Conservation (phyloP, 2,888 invertebrate species). For the Augiades crinisus region DNA sequence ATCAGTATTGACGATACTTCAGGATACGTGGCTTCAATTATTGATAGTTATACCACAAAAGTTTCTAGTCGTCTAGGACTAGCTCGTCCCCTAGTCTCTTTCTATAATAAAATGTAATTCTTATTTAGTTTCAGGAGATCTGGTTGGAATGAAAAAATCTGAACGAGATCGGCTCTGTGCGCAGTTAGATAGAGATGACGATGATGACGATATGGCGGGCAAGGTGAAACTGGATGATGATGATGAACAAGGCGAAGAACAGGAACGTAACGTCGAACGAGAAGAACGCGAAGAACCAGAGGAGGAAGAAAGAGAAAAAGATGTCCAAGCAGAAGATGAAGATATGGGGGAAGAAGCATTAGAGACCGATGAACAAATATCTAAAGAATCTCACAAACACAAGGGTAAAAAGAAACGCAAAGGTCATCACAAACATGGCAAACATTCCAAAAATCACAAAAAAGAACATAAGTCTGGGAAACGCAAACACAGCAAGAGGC, state of each 20-base stretch:
- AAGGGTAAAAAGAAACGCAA: conserved; percentile 72
- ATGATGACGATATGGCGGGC: conserved; percentile 26
- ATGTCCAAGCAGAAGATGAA: conserved; percentile 28
- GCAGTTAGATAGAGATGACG: conserved; percentile 38
- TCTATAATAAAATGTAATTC: too few relatives aligned
- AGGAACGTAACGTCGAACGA: conserved; percentile 15
- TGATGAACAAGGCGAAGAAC: conserved; percentile 19
- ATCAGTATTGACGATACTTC: too few relatives aligned
- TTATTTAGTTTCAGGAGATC: conserved; percentile 17
- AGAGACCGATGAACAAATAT: conserved; percentile 28
- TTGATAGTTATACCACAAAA: too few relatives aligned
- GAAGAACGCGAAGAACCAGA: conserved; percentile 1
- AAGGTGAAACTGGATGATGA: conserved; percentile 8
- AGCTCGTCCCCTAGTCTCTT: too few relatives aligned
- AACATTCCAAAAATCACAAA: conserved; percentile 73
- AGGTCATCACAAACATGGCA: conserved; percentile 68
- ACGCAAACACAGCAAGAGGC: conserved; percentile 59
- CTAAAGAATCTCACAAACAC: conserved; percentile 67
- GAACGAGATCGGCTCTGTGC: conserved; percentile 9
- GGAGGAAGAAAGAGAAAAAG: conserved; percentile 5
- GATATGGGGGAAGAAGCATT: conserved; percentile 31
- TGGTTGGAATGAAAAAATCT: conserved; percentile 13
- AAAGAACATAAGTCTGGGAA: conserved; percentile 55
- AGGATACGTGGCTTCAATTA: too few relatives aligned
- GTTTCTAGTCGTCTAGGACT: too few relatives aligned